Evolutionary conservation across 2,113 vertebrate genomes (phyloP), one percentile per base, ranked within the genome.

Genomic region (Callorhinus ursinus): DNA sequence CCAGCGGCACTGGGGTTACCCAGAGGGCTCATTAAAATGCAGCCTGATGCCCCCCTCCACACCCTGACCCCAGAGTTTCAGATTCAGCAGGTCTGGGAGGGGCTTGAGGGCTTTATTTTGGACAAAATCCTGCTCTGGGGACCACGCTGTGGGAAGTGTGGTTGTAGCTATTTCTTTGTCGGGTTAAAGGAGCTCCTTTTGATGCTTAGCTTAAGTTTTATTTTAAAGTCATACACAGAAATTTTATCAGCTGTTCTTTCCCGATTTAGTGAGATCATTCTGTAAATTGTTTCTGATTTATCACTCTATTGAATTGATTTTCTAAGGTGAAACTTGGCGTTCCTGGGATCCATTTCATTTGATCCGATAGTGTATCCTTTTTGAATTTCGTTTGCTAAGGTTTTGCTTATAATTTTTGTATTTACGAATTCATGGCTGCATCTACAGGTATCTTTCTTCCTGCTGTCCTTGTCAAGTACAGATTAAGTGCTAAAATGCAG

Each of bases 401-500:
- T 33, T 93, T 39, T 63, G 46, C 59, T 28, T 15, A 22, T 51
- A 21, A 21, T n/a, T 15, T 36, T 76, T n/a, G 28, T 24, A 2
- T 28, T 15, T 21, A 49, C 10, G 63, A 39, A 22, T 15, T 49
- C 16, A 4, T 18, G 18, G 28, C 31, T 14, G 4, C 14, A 86
- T 49, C 90, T 18, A 1, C 3, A 24, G 22, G 86, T 13, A 5
- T 22, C n/a, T 51, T 26, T 53, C 59, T 26, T 28, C 9, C 0
- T 1, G 16, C n/a, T 33, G 9, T 33, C 31, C 22, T 49, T 24
- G 12, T 55, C n/a, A 11, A 42, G 28, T 0, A 5, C 46, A 22
- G 83, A 36, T 11, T 16, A 55, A 36, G 8, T 0, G 6, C 1
- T 18, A 9, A 42, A 16, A 53, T 22, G 0, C 0, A 0, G 86